These are phyloP conservation scores for Parazoanthus atlanticus DNA, from an alignment of 92 coral and sea anemone species.

Conservation along the genomic window DNA sequence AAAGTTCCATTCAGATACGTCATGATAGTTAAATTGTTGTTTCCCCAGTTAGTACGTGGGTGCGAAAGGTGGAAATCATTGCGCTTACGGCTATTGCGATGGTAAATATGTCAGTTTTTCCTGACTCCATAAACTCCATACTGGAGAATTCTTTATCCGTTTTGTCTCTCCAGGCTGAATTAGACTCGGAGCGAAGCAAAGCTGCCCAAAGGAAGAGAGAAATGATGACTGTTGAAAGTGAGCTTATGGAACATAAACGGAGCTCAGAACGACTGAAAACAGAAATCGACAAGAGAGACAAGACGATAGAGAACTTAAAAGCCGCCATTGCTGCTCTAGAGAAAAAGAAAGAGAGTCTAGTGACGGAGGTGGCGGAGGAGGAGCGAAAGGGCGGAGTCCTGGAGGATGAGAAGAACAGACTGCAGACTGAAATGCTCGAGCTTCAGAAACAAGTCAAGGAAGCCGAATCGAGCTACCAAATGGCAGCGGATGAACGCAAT, in stretches of 20 bases:
- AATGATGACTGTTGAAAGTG: conserved; percentile 74
- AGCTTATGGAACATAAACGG: conserved; percentile 73
- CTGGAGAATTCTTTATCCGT: too few relatives aligned
- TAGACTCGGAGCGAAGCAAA: conserved; percentile 73
- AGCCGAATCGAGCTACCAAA: conserved; percentile 85
- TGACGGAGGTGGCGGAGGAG: conserved; percentile 77
- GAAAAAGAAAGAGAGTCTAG: conserved; percentile 74
- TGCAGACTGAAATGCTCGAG: conserved; percentile 82
- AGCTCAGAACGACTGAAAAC: conserved; percentile 77
- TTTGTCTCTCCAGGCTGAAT: conserved; percentile 55
- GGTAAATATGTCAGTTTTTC: too few relatives aligned
- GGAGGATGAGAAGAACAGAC: conserved; percentile 85
- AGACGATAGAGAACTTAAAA: conserved; percentile 82
- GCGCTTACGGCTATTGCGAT: too few relatives aligned
- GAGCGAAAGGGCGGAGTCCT: conserved; percentile 75
- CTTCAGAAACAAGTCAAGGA: conserved; percentile 69
- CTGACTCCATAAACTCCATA: too few relatives aligned
- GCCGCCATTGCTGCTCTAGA: conserved; percentile 77
- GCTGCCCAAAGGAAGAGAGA: conserved; percentile 70
- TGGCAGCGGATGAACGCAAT: conserved; percentile 84
- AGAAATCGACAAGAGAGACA: conserved; percentile 83
- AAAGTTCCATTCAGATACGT: too few relatives aligned
- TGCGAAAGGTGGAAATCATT: too few relatives aligned
- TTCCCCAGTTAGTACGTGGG: too few relatives aligned
- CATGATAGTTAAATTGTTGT: too few relatives aligned